These are phyloP conservation scores for Trichopria drosophilae DNA, from an alignment of 2,888 invertebrate genomes.

Conservation along the genomic window DNA sequence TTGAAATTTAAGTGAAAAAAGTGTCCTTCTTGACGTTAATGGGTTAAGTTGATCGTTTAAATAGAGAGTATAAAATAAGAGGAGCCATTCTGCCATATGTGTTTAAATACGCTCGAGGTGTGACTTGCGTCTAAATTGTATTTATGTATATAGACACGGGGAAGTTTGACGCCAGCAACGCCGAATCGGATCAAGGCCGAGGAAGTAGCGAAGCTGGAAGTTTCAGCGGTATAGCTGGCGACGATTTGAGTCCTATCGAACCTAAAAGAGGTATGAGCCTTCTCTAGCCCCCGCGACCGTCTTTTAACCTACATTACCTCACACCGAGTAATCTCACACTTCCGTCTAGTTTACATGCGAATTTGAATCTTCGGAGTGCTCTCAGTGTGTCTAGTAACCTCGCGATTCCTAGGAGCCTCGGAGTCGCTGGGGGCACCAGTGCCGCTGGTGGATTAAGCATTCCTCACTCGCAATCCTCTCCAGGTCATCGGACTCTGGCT, in stretches of 20 bases:
- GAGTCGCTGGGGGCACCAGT: conserved; percentile 45
- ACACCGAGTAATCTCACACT: conserved; percentile 54
- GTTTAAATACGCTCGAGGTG: too few species aligned
- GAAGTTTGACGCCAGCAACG: conserved; percentile 54
- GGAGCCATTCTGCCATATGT: too few species aligned
- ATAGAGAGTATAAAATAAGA: too few species aligned
- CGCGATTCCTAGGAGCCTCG: conserved; percentile 47
- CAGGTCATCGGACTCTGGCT: conserved; percentile 48
- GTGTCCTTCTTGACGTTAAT: too few species aligned
- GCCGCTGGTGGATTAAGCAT: conserved; percentile 46
- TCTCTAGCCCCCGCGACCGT: conserved; percentile 64
- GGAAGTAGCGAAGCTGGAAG: conserved; percentile 55
- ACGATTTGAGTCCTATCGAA: conserved; percentile 75
- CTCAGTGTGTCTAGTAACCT: conserved; percentile 29
- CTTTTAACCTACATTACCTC: conserved; percentile 58
- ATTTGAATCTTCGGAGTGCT: conserved; percentile 49
- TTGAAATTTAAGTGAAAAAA: too few species aligned
- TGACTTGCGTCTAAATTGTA: too few species aligned
- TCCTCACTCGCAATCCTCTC: conserved; percentile 49
- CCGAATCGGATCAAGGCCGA: conserved; percentile 54
- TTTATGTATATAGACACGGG: too few species aligned
- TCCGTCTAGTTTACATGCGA: conserved; percentile 51
- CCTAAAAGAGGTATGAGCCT: conserved; percentile 83
- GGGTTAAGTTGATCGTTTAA: too few species aligned
- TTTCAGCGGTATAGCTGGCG: conserved; percentile 60